These are phyloP conservation scores for Diadophis punctatus DNA, from an alignment of 2,113 vertebrate species.

Conservation along the genomic window DNA sequence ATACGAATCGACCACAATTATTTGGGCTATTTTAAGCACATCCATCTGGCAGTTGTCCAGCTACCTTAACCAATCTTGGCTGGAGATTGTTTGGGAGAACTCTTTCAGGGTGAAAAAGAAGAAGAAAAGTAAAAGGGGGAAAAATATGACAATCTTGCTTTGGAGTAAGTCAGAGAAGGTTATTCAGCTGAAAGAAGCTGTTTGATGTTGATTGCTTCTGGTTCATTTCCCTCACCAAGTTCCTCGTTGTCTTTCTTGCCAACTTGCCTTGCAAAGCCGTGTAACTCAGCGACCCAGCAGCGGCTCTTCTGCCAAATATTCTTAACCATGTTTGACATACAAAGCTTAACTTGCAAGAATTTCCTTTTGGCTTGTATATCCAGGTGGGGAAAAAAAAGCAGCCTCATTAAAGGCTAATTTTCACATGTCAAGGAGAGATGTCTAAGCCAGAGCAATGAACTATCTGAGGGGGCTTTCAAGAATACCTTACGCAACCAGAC, in stretches of 20 bases:
- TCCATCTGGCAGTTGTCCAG: background rate
- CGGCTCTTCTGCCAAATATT: background rate
- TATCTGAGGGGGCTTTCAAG: background rate
- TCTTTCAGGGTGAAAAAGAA: background rate
- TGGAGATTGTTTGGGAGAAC: background rate
- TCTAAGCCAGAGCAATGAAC: background rate
- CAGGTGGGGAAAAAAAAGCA: background rate
- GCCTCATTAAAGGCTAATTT: background rate
- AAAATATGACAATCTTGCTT: background rate
- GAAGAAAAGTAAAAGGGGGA: accelerated
- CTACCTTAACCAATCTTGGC: background rate
- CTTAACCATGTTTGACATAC: background rate
- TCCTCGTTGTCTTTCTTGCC: background rate
- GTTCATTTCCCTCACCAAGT: background rate
- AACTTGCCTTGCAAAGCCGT: background rate
- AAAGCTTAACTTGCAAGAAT: accelerated
- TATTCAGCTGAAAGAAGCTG: background rate
- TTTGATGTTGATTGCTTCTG: background rate
- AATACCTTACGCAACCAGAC: too few species aligned
- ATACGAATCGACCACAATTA: background rate
- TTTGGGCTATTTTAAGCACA: background rate
- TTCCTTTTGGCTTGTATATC: background rate
- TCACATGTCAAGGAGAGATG: background rate
- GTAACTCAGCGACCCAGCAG: background rate
- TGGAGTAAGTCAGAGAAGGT: background rate